These are phyloP conservation scores for Hydropsyche betteni DNA, from an alignment of 2,888 invertebrate genomes.

Conservation along the genomic window DNA sequence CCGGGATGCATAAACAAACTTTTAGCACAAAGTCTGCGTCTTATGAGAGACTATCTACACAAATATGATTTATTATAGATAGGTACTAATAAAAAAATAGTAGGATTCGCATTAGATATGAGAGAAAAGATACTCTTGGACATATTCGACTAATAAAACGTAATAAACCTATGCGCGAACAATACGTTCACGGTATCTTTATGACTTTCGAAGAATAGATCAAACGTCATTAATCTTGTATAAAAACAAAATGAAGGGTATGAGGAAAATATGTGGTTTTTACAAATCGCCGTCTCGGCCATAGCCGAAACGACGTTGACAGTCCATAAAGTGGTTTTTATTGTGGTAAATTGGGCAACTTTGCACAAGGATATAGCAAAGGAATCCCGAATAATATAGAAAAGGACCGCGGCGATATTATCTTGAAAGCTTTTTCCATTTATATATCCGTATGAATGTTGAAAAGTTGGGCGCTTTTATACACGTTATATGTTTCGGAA, in stretches of 20 bases:
- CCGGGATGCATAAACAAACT: not conserved
- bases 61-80: too few species aligned
- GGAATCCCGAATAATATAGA: constrained; percentile 25
- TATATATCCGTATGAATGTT: not conserved
- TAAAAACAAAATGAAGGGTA: constrained; percentile 1
- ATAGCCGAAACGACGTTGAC: constrained; percentile 22
- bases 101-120: too few species aligned
- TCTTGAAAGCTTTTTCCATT: constrained; percentile 20
- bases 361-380: constrained; percentile 18
- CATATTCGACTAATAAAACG: too few species aligned
- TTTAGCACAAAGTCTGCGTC: not conserved
- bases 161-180: too few species aligned
- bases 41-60: too few species aligned
- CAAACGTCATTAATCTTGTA: constrained; percentile 9
- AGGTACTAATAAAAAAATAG: too few species aligned
- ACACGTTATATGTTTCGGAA: constrained; percentile 18
- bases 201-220: not conserved
- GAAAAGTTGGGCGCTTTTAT: constrained; percentile 18
- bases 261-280: constrained; percentile 16
- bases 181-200: not conserved
- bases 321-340: constrained; percentile 30
- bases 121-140: too few species aligned
- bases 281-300: constrained; percentile 4
- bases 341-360: constrained; percentile 30
- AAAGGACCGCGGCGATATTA: constrained; percentile 29